Base-by-base conservation (phyloP, 2,797 vertebrate genomes). In the Pyrrhura leucotis region DNA sequence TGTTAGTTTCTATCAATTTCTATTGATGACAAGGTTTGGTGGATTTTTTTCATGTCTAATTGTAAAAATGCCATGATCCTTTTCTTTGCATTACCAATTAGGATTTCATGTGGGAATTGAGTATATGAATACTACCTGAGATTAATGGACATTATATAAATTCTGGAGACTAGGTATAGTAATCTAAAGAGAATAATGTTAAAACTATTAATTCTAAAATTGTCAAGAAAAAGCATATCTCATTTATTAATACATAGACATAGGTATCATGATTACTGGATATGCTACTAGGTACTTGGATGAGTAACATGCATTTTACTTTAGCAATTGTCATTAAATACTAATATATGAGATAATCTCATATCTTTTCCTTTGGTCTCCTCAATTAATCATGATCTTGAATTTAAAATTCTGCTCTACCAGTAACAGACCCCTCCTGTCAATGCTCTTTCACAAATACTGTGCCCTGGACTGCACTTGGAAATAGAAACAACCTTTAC, bases 401-500 rank as follows among this genome's bases (percentile, higher is more conserved):
- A 63, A 85, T 79, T 89, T 74, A n/a, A 90, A 90, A 53, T 26
- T 65, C 48, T 61, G 23, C 29, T 71, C 7, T 71, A 51, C 47
- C 48, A 83, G 59, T 74, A 89, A 95, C 29, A 48, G 61, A 87
- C 82, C n/a, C 54, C 37, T 79, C 35, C 74, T 85, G 69, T 84
- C 85, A 87, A 47, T 79, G 66, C 15, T 90, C 23, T 90, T 90
- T 79, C 80, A 95, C 71, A 94, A 89, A 84, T 77, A 80, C 61
- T 77, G 4, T 83, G 72, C 26, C 65, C 39, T 77, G 84, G 74
- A 89, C 93, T 89, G 76, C 80, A 65, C 65, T 94, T 87, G 78
- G 62, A 90, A 94, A 93, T 77, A 61, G 94, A 83, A 92, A 80
- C 68, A 44, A 2, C 80, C 89, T 90, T 90, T 89, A 85, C 53